Evolutionary conservation across 2,797 vertebrate species (phyloP).

Genomic region (Microtus obscurus): DNA sequence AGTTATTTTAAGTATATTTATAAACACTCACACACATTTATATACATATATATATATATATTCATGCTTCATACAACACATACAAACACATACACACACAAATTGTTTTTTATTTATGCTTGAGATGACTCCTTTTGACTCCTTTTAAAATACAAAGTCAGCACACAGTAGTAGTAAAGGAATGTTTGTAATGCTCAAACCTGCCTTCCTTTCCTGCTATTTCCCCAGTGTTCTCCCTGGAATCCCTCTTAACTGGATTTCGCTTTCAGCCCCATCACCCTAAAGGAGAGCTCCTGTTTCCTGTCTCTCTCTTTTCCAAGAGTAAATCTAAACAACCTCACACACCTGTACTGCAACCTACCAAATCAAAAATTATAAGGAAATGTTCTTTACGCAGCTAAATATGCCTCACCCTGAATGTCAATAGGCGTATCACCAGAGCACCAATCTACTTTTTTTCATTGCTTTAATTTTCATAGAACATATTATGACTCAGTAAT

Average conservation of each 20-base stretch:
- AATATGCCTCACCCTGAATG: neutral
- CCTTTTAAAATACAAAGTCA: neutral
- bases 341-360: neutral
- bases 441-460: neutral
- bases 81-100: neutral
- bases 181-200: neutral
- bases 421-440: neutral
- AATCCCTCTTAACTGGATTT: neutral
- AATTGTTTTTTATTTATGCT: neutral
- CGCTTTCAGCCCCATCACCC: neutral
- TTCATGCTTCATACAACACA: neutral
- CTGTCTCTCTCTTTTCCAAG: neutral
- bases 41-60: neutral
- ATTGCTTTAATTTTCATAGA: neutral
- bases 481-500: neutral
- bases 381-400: neutral
- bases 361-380: neutral
- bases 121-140: neutral
- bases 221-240: neutral
- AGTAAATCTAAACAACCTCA: neutral
- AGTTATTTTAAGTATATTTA: neutral
- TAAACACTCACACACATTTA: too few species aligned
- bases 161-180: neutral
- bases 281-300: neutral
- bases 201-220: neutral